Evolutionary conservation across 1,140 invertebrate genomes (phyloP).

Genomic region (Oedothorax gibbosus): DNA sequence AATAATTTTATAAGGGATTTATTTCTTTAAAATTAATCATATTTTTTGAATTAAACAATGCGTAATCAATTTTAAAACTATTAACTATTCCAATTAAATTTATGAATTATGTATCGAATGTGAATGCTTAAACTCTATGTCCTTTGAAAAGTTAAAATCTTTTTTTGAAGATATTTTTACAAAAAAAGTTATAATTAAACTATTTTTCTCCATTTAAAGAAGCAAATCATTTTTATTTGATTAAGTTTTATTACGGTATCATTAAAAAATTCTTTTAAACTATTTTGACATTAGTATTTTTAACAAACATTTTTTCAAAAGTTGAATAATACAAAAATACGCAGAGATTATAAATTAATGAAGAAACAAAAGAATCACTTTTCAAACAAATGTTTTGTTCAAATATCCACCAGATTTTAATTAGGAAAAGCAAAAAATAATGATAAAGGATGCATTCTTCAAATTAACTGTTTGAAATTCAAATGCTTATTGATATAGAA

Average conservation of each 20-base stretch:
- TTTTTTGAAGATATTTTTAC: too few species aligned
- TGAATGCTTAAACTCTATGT: too few species aligned
- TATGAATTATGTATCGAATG: too few species aligned
- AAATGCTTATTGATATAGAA: constrained; percentile 33
- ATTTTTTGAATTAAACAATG: too few species aligned
- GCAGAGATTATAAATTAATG: not conserved
- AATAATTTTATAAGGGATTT: too few species aligned
- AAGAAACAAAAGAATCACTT: not conserved
- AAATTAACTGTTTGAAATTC: constrained; percentile 35
- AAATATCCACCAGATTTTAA: not conserved
- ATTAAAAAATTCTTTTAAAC: not conserved
- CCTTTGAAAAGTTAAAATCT: too few species aligned
- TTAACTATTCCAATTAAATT: too few species aligned
- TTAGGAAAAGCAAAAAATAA: constrained; percentile 1
- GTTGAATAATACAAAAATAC: not conserved
- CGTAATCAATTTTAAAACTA: too few species aligned
- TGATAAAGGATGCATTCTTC: constrained; percentile 14
- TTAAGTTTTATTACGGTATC: not conserved
- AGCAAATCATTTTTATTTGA: too few species aligned
- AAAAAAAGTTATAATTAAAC: too few species aligned
- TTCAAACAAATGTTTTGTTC: not conserved
- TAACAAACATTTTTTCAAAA: not conserved
- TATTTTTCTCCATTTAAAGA: too few species aligned
- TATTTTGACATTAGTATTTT: not conserved
- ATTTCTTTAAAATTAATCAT: too few species aligned